Conservation (phyloP, 2,797 vertebrate species). For the Phylloscopus collybita region DNA sequence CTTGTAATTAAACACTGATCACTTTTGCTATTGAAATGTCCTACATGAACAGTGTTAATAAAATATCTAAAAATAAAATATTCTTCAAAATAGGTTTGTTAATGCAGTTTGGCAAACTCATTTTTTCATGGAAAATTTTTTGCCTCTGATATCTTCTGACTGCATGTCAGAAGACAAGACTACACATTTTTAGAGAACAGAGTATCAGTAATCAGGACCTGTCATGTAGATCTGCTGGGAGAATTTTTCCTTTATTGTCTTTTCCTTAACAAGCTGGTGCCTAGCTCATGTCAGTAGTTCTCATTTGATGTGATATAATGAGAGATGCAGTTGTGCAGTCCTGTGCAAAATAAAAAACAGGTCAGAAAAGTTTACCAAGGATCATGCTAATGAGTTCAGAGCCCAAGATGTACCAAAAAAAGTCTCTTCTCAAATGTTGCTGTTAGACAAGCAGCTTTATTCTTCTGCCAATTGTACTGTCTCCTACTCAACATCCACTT, state of each 20-base stretch:
- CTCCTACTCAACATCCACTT: background rate
- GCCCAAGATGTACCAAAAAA: background rate
- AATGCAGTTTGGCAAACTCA: background rate
- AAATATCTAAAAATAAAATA: background rate
- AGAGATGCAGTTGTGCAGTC: conserved; percentile 10
- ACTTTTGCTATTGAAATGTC: background rate
- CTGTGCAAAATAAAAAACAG: background rate
- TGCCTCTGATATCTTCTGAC: background rate
- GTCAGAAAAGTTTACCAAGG: conserved; percentile 58
- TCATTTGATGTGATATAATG: conserved; percentile 55
- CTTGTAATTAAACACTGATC: background rate
- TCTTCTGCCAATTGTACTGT: conserved; percentile 5
- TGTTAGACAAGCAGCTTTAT: conserved; percentile 27
- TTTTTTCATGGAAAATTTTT: background rate
- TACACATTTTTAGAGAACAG: background rate
- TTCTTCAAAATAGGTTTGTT: background rate
- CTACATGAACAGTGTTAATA: background rate
- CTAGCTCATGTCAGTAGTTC: background rate
- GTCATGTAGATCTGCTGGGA: conserved; percentile 14
- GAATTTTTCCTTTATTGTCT: conserved; percentile 9
- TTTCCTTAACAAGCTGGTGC: conserved; percentile 30
- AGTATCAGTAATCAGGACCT: conserved; percentile 14
- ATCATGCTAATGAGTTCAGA: conserved; percentile 62
- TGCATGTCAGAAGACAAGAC: background rate
- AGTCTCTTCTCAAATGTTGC: background rate